Percentiles rank a stretch among this genome's conserved stretches.
These are phyloP conservation scores for Emesis furor DNA, from an alignment of 2,888 invertebrate genomes.

Conservation along the genomic window DNA sequence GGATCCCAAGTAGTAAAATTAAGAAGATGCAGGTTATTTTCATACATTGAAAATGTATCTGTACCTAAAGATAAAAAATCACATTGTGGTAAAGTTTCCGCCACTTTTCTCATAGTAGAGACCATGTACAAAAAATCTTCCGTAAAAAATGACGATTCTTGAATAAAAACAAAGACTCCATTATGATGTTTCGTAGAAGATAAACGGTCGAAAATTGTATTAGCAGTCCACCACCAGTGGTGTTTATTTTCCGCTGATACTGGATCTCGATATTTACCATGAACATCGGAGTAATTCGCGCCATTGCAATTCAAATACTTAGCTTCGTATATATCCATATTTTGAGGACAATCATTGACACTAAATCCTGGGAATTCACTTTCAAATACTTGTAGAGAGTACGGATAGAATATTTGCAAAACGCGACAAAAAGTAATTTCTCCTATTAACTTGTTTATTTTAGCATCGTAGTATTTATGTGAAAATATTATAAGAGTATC, in stretches of 20 bases:
- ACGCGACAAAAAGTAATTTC: slow-evolving; percentile 82
- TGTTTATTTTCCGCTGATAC: slow-evolving; percentile 79
- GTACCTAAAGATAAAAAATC: slow-evolving; percentile 81
- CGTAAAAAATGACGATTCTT: slow-evolving; percentile 79
- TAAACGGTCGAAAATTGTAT: slow-evolving; percentile 81
- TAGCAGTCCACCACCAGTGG: slow-evolving; percentile 86
- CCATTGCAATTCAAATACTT: slow-evolving; percentile 78
- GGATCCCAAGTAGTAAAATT: slow-evolving; percentile 80
- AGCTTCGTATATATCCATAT: slow-evolving; percentile 74
- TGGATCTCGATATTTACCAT: slow-evolving; percentile 80
- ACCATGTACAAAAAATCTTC: slow-evolving; percentile 83
- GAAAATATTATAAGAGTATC: slow-evolving; percentile 82
- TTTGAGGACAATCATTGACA: slow-evolving; percentile 76
- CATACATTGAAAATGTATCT: slow-evolving; percentile 45
- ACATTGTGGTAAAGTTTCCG: slow-evolving; percentile 76
- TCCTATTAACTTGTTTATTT: slow-evolving; percentile 77
- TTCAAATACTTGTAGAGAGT: slow-evolving; percentile 80
- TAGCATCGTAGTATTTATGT: slow-evolving; percentile 80
- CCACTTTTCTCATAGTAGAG: slow-evolving; percentile 79
- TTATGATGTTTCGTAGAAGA: slow-evolving; percentile 72
- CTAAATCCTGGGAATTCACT: slow-evolving; percentile 79
- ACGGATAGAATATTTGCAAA: slow-evolving; percentile 83
- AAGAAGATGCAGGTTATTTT: slow-evolving; percentile 69
- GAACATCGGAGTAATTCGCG: slow-evolving; percentile 78
- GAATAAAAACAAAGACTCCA: slow-evolving; percentile 80